These are phyloP conservation scores for Oenanthe melanoleuca DNA, from an alignment of 2,113 vertebrate species.

Conservation along the genomic window DNA sequence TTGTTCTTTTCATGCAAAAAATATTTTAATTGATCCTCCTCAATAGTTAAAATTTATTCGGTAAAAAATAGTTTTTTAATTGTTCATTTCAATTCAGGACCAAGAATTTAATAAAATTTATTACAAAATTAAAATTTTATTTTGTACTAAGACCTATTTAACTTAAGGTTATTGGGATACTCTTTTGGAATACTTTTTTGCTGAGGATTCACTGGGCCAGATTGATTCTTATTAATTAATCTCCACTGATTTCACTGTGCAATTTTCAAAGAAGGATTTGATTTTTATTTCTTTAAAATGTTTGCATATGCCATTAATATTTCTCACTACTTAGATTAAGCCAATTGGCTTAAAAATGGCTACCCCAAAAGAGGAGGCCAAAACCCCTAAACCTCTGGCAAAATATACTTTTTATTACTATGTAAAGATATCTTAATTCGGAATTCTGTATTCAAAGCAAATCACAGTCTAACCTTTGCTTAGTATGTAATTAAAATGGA, in stretches of 20 bases:
- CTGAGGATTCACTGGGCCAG: neutral
- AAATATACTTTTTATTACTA: neutral
- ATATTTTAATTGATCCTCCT: accelerated
- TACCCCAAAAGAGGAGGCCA: neutral
- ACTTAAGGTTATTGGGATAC: neutral
- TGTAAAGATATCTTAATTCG: neutral
- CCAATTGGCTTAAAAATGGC: neutral
- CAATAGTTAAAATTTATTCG: neutral
- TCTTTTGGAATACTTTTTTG: neutral
- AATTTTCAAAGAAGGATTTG: neutral
- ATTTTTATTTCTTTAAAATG: neutral
- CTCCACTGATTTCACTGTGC: neutral
- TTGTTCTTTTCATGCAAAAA: neutral
- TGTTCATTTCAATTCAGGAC: neutral
- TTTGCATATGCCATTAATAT: neutral
- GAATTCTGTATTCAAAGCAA: neutral
- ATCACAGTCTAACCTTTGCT: neutral
- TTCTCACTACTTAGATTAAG: neutral
- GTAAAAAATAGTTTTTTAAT: neutral
- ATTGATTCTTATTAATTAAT: slow-evolving; percentile 1
- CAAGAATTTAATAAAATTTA: neutral
- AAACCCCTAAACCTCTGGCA: neutral
- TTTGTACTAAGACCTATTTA: neutral
- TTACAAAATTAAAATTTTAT: neutral
- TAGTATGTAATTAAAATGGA: neutral